These are phyloP conservation scores for Litocranius walleri DNA, from an alignment of 2,113 vertebrate species.

Conservation along the genomic window DNA sequence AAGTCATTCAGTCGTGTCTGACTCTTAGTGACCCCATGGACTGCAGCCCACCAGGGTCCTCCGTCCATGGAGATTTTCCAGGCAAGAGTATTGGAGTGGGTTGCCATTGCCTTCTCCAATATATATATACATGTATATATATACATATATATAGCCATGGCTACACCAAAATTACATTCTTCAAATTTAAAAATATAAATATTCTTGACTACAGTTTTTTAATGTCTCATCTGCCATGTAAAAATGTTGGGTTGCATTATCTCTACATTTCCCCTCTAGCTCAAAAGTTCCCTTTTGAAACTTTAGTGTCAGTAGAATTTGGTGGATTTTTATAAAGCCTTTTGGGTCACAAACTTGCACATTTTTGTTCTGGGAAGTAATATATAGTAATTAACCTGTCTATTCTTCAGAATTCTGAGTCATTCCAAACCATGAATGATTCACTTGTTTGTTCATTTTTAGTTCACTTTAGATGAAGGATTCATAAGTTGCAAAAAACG, in stretches of 20 bases:
- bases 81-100: no score
- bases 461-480: constrained; percentile 23
- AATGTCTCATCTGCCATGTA: not conserved
- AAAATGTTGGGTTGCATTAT: not conserved
- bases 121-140: not conserved
- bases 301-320: constrained; percentile 1
- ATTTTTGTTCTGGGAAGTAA: constrained; percentile 54
- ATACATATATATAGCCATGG: not conserved
- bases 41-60: no score
- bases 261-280: not conserved
- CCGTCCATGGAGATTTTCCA: no score
- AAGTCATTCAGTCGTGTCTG: no score
- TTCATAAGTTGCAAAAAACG: not conserved
- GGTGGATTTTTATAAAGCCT: not conserved
- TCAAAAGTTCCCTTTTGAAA: constrained; percentile 39
- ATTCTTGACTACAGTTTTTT: not conserved
- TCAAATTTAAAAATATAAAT: not conserved
- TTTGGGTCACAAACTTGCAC: not conserved
- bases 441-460: constrained; percentile 48
- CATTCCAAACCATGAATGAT: constrained; percentile 54
- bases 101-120: no score
- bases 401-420: constrained; percentile 71
- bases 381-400: constrained; percentile 15
- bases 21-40: no score
- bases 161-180: not conserved